Evolutionary conservation across 2,113 vertebrate species (phyloP), one percentile per base, ranked within the genome.

Genomic region (Leuciscus idus): DNA sequence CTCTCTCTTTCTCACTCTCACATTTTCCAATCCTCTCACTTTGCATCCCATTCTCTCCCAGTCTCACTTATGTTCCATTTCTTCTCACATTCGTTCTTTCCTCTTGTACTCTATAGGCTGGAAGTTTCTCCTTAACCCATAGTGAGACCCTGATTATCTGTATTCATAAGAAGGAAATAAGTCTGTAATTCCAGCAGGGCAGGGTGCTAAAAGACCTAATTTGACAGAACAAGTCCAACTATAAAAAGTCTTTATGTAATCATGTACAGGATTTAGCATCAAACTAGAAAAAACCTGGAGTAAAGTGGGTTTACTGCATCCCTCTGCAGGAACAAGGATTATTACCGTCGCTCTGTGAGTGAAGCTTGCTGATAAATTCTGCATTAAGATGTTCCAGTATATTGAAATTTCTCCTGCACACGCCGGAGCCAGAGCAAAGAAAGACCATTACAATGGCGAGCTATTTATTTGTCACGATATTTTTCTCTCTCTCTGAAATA

Each of bases 141-240:
- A 85, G 72, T 78, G 83, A 94, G 89, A 86, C 46, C 2, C 81
- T 87, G 88, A 91, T 93, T 92, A 93, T 93, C 90, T 74, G 46
- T 74, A 88, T 92, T 92, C 90, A 91, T 86, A 82, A 91, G 92
- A 90, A 90, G 84, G 82, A 91, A 90, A 91, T 90, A 93, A 93
- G 82, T 92, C 90, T 81, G 81, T 94, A 92, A 93, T 93, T 92
- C 90, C 93, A 90, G 88, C 89, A 90, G 90, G 91, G 87, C 80
- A 3, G 77, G 83, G 89, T 90, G 75, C 88, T 93, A 90, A 93
- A 91, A 88, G 87, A 93, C 85, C 91, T 93, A 88, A 95, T 94
- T 94, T 94, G 92, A 93, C 91, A 91, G 93, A 94, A 94, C 93
- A 92, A 92, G 89, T 92, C 90, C 91, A 89, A 90, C 90, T 88